Conservation (phyloP, 2,888 invertebrate genomes). For the Drosophila helvetica region DNA sequence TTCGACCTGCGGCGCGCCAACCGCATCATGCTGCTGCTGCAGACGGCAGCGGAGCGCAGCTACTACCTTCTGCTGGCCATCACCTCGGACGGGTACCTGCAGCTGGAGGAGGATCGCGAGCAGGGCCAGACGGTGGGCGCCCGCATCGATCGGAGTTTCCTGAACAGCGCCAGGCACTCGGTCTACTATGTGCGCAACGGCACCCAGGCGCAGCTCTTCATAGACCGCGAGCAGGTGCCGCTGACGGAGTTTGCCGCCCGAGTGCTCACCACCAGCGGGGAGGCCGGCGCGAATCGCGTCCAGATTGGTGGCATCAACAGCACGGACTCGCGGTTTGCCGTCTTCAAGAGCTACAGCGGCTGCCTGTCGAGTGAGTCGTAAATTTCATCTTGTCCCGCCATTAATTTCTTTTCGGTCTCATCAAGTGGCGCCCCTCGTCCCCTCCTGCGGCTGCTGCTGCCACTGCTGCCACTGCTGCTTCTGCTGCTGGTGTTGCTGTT, state of each 20-base stretch:
- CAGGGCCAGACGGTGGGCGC: slow-evolving; percentile 86
- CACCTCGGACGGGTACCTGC: slow-evolving; percentile 92
- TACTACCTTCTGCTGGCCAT: slow-evolving; percentile 93
- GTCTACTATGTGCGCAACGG: slow-evolving; percentile 89
- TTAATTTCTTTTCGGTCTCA: slow-evolving; percentile 69
- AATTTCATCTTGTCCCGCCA: slow-evolving; percentile 59
- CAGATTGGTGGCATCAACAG: slow-evolving; percentile 95
- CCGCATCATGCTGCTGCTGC: slow-evolving; percentile 90
- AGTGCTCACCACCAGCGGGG: slow-evolving; percentile 87
- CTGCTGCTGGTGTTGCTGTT: slow-evolving; percentile 16
- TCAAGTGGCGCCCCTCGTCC: slow-evolving; percentile 47
- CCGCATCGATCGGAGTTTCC: slow-evolving; percentile 91
- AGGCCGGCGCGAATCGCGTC: slow-evolving; percentile 90
- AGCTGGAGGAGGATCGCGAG: slow-evolving; percentile 94
- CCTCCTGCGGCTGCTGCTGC: slow-evolving; percentile 14
- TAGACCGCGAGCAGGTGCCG: slow-evolving; percentile 90
- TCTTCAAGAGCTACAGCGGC: slow-evolving; percentile 94
- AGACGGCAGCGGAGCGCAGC: slow-evolving; percentile 92
- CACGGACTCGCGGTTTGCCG: slow-evolving; percentile 91
- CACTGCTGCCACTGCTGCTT: slow-evolving; percentile 13
- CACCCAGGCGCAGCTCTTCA: slow-evolving; percentile 88
- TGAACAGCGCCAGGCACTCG: slow-evolving; percentile 91
- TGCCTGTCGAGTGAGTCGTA: slow-evolving; percentile 92
- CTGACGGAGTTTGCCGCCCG: slow-evolving; percentile 88
- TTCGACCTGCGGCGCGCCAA: slow-evolving; percentile 91